These are phyloP conservation scores for Amphiprion ocellaris DNA, from an alignment of 2,113 vertebrate genomes.

Conservation along the genomic window DNA sequence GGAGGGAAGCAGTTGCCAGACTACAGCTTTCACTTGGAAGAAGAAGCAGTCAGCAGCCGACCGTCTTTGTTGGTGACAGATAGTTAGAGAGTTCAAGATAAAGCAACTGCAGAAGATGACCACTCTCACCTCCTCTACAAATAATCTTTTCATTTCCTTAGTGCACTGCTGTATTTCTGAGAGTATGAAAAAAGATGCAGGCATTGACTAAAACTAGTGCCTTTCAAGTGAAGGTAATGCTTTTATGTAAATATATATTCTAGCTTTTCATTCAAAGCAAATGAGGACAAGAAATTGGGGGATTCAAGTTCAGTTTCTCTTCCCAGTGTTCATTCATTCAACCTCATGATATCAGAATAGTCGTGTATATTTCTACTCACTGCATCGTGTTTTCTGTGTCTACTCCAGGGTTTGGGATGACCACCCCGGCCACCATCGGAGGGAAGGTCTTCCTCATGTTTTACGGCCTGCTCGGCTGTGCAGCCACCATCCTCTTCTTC, in stretches of 20 bases:
- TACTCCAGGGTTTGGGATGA: constrained; percentile 95
- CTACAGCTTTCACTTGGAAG: constrained; percentile 18
- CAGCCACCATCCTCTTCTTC: constrained; percentile 96
- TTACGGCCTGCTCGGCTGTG: constrained; percentile 94
- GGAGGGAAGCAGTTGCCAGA: background rate
- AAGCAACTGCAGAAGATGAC: constrained; percentile 1
- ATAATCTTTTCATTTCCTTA: background rate
- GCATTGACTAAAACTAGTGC: background rate
- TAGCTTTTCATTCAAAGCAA: background rate
- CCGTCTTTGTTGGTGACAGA: constrained; percentile 5
- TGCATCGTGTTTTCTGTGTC: constrained; percentile 29
- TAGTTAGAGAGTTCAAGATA: background rate
- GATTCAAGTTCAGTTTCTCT: background rate
- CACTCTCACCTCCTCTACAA: background rate
- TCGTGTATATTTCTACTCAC: background rate
- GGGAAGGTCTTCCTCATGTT: constrained; percentile 98
- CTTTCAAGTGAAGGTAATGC: constrained; percentile 2
- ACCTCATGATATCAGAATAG: background rate
- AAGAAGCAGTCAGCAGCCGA: background rate
- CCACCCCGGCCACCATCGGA: constrained; percentile 91
- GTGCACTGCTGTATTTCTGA: too few relatives aligned
- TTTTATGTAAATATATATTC: background rate
- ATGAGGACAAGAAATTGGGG: background rate
- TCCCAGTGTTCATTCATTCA: background rate
- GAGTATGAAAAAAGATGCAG: background rate